Conservation (phyloP, 2,888 invertebrate species). For the Xylophagus ater region DNA sequence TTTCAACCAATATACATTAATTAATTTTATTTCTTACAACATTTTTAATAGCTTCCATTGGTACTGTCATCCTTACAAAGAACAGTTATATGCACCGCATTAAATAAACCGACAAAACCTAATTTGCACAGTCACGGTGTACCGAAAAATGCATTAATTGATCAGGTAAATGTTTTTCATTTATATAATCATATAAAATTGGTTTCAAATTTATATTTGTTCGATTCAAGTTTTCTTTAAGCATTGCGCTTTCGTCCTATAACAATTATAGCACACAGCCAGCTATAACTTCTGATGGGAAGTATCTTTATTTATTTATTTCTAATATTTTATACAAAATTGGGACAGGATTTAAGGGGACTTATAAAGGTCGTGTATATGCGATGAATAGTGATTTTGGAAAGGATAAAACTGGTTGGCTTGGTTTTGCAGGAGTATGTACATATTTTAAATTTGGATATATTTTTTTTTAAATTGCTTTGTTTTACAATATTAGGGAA, state of each 20-base stretch:
- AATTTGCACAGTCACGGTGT: slow-evolving; percentile 86
- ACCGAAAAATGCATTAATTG: slow-evolving; percentile 61
- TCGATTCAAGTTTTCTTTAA: slow-evolving; percentile 28
- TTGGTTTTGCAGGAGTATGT: slow-evolving; percentile 74
- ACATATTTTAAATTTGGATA: slow-evolving; percentile 3
- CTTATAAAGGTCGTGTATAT: slow-evolving; percentile 83
- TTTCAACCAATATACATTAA: no score
- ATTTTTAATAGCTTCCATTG: slow-evolving; percentile 58
- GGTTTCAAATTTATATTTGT: not conserved
- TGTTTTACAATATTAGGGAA: slow-evolving; percentile 45
- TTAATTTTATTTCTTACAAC: slow-evolving; percentile 16
- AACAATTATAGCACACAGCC: slow-evolving; percentile 40
- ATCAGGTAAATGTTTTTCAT: slow-evolving; percentile 42
- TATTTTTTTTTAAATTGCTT: slow-evolving; percentile 7
- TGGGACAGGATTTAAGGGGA: slow-evolving; percentile 89
- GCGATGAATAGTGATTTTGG: slow-evolving; percentile 73
- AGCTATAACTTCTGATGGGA: slow-evolving; percentile 80
- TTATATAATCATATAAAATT: no score
- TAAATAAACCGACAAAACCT: slow-evolving; percentile 73
- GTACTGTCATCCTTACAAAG: slow-evolving; percentile 77
- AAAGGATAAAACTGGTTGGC: slow-evolving; percentile 68
- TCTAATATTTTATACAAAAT: slow-evolving; percentile 81
- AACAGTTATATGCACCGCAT: slow-evolving; percentile 77
- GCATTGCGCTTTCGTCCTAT: slow-evolving; percentile 40
- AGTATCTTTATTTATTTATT: slow-evolving; percentile 76